Percentiles rank a stretch among this genome's conserved stretches.
phyloP scores from a whole-genome alignment of 1,140 invertebrate genomes.

The Subanguina moxae region DNA sequence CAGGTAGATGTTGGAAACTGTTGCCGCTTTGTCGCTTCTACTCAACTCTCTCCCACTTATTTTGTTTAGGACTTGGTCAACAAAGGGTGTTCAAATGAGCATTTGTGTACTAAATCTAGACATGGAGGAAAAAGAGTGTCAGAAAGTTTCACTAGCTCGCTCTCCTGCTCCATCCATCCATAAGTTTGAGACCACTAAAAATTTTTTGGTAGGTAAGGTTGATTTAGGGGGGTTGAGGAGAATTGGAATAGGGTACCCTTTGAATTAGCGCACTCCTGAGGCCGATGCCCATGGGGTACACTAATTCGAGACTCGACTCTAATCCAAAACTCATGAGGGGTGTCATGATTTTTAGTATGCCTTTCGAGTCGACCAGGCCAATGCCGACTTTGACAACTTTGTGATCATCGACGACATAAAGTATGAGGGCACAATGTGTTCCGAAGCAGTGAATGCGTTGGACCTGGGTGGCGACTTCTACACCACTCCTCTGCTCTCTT shows the following conservation, averaged over 20 bases:
- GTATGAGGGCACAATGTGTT: slow-evolving; percentile 49
- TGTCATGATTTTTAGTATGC: slow-evolving; percentile 37
- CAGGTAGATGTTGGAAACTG: slow-evolving; percentile 31
- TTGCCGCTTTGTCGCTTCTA: not conserved
- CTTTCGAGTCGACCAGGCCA: slow-evolving; percentile 44
- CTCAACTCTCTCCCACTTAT: not conserved
- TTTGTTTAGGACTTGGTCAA: slow-evolving; percentile 52
- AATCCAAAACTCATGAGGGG: too few relatives aligned
- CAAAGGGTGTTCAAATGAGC: slow-evolving; percentile 43
- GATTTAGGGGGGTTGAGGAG: too few relatives aligned
- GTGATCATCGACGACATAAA: slow-evolving; percentile 55
- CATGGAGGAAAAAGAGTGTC: slow-evolving; percentile 47
- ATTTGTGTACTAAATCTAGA: slow-evolving; percentile 50
- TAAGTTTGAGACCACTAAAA: slow-evolving; percentile 10
- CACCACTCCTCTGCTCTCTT: slow-evolving; percentile 45
- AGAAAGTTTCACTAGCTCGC: slow-evolving; percentile 41
- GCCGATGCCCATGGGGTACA: too few relatives aligned
- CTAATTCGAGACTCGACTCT: too few relatives aligned
- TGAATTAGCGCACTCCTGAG: too few relatives aligned
- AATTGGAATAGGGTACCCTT: too few relatives aligned
- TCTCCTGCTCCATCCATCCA: slow-evolving; percentile 48
- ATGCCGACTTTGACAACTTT: slow-evolving; percentile 55
- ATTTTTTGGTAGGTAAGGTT: slow-evolving; percentile 1
- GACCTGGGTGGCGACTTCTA: slow-evolving; percentile 54
- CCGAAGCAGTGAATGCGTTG: slow-evolving; percentile 44